Conservation (phyloP, 2,797 vertebrate species). For the Alfaro cultratus region DNA sequence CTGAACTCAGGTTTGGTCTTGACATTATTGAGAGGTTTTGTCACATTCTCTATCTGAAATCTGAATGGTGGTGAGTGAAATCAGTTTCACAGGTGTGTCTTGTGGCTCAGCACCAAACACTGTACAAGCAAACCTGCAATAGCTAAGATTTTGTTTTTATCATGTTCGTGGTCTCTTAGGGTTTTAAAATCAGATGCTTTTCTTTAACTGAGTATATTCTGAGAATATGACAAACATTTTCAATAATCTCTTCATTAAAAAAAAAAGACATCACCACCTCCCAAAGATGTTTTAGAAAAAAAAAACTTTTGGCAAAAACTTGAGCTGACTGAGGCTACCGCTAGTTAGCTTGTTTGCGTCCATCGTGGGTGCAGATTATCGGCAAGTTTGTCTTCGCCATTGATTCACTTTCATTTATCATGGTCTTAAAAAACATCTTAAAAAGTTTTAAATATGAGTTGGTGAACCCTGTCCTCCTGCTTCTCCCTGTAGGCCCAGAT, state of each 20-base stretch:
- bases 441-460: too few relatives aligned
- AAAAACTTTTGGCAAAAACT: too few relatives aligned
- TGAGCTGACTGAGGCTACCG: too few relatives aligned
- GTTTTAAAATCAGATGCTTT: neutral
- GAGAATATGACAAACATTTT: neutral
- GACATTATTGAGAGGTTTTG: neutral
- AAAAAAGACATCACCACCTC: too few relatives aligned
- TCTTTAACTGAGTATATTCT: neutral
- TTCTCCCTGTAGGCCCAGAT: conserved; percentile 85
- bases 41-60: neutral
- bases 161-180: neutral
- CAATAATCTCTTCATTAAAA: neutral
- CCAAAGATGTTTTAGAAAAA: too few relatives aligned
- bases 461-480: neutral
- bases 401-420: too few relatives aligned
- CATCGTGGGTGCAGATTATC: too few relatives aligned
- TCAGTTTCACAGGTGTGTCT: neutral
- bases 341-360: too few relatives aligned
- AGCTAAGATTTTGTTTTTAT: neutral
- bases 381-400: too few relatives aligned
- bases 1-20: neutral
- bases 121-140: neutral
- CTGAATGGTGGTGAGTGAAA: neutral
- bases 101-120: neutral
- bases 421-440: too few relatives aligned